A percentile compares a stretch with the other conserved stretches of the same genome.
Conservation (phyloP, 2,113 vertebrate species). For the Sterna hirundo region DNA sequence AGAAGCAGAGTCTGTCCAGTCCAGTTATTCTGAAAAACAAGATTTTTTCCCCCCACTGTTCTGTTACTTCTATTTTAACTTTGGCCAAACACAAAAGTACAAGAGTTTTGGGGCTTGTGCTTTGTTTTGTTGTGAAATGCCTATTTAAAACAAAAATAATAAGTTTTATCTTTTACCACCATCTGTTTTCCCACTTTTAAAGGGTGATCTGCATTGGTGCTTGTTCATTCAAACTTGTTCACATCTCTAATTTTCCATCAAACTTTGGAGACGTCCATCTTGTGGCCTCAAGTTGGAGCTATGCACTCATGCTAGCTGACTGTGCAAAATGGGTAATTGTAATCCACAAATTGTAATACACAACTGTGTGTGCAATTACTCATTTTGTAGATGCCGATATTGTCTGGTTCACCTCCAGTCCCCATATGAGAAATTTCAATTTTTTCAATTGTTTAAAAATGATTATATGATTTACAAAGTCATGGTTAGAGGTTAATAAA, state of each 20-base stretch:
- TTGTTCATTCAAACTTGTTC: neutral
- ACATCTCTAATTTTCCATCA: neutral
- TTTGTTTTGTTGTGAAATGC: slow-evolving; percentile 22
- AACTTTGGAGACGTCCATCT: neutral
- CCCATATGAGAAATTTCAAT: neutral
- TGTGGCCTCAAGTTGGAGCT: neutral
- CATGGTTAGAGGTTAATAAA: neutral
- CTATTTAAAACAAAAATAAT: neutral
- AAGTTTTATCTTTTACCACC: neutral
- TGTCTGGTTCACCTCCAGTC: neutral
- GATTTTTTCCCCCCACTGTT: neutral
- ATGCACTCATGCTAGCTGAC: neutral
- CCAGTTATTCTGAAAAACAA: neutral
- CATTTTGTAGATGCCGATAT: neutral
- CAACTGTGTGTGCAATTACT: neutral
- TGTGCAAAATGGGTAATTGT: neutral
- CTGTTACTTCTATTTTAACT: neutral
- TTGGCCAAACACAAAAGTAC: neutral
- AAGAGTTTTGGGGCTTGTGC: neutral
- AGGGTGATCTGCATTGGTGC: neutral
- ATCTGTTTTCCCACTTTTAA: slow-evolving; percentile 16
- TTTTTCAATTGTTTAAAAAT: neutral
- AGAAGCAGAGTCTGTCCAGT: neutral
- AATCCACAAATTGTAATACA: neutral
- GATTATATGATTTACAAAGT: neutral